phyloP scores from a whole-genome alignment of 2,888 invertebrate genomes.

The Cephus runcator region DNA sequence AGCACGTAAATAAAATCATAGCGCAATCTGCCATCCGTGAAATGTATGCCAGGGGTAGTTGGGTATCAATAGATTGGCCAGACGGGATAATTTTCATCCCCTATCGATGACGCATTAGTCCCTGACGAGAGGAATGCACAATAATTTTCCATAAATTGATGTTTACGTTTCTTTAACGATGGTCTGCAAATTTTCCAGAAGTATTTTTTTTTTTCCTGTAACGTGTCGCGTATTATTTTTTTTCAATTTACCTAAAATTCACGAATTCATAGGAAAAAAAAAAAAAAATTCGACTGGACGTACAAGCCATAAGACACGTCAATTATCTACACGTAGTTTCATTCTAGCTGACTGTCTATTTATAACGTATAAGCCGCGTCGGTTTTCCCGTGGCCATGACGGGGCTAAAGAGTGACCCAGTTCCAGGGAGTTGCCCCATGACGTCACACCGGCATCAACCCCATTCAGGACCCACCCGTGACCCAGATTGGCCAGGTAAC shows the following conservation, averaged over 20 bases:
- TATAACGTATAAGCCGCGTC: slow-evolving; percentile 36
- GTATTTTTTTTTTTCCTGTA: background rate
- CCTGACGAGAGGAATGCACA: background rate
- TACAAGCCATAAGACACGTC: background rate
- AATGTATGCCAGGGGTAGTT: background rate
- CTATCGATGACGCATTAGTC: background rate
- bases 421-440: slow-evolving; percentile 56
- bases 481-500: slow-evolving; percentile 47
- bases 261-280: background rate
- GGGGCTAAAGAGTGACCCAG: slow-evolving; percentile 54
- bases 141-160: background rate
- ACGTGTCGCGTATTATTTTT: background rate
- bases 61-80: background rate
- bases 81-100: background rate
- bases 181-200: background rate
- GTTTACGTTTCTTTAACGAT: background rate
- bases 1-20: background rate
- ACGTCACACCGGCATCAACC: slow-evolving; percentile 56
- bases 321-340: background rate
- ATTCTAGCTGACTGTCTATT: slow-evolving; percentile 22
- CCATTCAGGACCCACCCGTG: slow-evolving; percentile 59
- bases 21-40: background rate
- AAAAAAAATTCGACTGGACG: background rate
- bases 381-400: slow-evolving; percentile 53
- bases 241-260: background rate